phyloP scores from a whole-genome alignment of 2,113 vertebrate species.

The Puntigrus tetrazona region DNA sequence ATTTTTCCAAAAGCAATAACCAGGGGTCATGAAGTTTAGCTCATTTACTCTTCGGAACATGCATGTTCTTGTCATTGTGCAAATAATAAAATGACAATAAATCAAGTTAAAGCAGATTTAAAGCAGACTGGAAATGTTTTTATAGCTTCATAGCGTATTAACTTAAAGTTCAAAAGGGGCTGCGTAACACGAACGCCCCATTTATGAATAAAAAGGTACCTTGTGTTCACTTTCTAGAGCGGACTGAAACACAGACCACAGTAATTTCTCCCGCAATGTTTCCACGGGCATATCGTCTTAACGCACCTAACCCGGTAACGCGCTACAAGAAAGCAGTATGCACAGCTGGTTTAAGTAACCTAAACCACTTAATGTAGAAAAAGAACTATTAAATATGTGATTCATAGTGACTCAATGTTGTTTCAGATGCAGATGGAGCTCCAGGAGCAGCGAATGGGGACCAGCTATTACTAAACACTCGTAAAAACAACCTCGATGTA shows the following conservation, averaged over 20 bases:
- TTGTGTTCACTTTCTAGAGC: neutral
- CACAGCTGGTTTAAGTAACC: slow-evolving; percentile 21
- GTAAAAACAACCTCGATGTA: slow-evolving; percentile 53
- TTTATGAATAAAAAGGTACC: slow-evolving; percentile 1
- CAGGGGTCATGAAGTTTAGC: neutral
- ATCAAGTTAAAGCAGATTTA: neutral
- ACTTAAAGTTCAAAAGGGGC: neutral
- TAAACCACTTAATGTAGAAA: slow-evolving; percentile 6
- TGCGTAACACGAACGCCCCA: neutral
- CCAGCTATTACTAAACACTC: slow-evolving; percentile 42
- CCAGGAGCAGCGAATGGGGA: slow-evolving; percentile 19
- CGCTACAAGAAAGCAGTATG: neutral
- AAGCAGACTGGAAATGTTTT: neutral
- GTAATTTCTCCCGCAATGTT: neutral
- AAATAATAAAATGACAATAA: neutral
- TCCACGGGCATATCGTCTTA: slow-evolving; percentile 20
- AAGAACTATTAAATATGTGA: slow-evolving; percentile 22
- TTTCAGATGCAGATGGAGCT: slow-evolving; percentile 25
- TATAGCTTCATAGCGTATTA: neutral
- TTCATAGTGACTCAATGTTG: slow-evolving; percentile 36
- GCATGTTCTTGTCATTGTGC: neutral
- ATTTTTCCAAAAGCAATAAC: neutral
- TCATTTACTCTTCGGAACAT: neutral
- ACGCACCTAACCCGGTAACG: neutral
- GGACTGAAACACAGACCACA: neutral